Evolutionary conservation across 2,888 invertebrate species (phyloP).

Genomic region (Sarcophaga subvicina): DNA sequence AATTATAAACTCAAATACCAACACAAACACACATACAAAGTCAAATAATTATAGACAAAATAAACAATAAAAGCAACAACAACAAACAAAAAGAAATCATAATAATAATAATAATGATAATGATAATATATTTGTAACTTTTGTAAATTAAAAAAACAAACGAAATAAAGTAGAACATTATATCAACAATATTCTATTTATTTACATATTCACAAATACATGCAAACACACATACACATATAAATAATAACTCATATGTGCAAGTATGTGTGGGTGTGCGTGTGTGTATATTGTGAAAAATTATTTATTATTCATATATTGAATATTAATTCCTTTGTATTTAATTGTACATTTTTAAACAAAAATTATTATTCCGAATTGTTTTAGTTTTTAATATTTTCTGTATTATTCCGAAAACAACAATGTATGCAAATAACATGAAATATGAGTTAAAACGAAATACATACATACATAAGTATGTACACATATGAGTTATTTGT

Average conservation of each 20-base stretch:
- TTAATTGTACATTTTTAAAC: constrained; percentile 32
- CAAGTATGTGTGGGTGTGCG: neutral
- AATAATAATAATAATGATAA: constrained; percentile 2
- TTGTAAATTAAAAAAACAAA: constrained; percentile 30
- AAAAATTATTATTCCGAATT: constrained; percentile 38
- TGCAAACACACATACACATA: neutral
- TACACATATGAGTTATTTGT: constrained; percentile 28
- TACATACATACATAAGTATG: neutral
- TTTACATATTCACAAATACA: constrained; percentile 8
- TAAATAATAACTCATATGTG: too few relatives aligned
- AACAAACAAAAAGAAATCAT: neutral
- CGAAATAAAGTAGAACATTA: neutral
- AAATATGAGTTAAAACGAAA: neutral
- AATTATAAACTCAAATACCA: constrained; percentile 33
- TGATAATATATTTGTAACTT: neutral
- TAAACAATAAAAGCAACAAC: too few relatives aligned
- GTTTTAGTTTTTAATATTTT: neutral
- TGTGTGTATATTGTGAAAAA: constrained; percentile 5
- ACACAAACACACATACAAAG: too few relatives aligned
- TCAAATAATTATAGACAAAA: too few relatives aligned
- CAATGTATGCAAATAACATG: too few relatives aligned
- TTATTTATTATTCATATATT: neutral
- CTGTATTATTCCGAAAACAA: too few relatives aligned
- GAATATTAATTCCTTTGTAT: constrained; percentile 16
- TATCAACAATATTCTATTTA: constrained; percentile 34